Evolutionary conservation across 2,888 invertebrate genomes (phyloP).

Genomic region (Noctuana brunneofusca): DNA sequence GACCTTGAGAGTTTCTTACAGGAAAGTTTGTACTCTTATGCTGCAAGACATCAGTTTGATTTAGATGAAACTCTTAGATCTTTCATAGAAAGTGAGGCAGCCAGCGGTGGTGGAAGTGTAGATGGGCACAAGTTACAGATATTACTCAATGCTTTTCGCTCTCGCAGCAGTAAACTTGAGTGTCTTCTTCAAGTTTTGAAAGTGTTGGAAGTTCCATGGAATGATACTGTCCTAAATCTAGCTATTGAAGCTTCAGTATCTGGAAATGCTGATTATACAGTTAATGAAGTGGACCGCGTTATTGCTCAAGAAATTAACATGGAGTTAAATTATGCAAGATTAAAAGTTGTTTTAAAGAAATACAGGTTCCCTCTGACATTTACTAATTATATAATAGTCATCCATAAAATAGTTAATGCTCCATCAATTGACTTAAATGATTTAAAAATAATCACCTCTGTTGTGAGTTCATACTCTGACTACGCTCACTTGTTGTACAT

Average conservation of each 20-base stretch:
- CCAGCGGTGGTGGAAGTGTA: slow-evolving; percentile 66
- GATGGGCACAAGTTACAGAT: slow-evolving; percentile 68
- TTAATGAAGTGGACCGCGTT: slow-evolving; percentile 60
- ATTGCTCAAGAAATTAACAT: slow-evolving; percentile 69
- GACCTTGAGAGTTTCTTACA: slow-evolving; percentile 68
- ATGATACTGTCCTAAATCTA: slow-evolving; percentile 56
- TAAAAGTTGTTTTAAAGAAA: slow-evolving; percentile 74
- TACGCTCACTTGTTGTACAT: slow-evolving; percentile 67
- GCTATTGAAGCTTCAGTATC: slow-evolving; percentile 64
- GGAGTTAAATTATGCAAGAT: slow-evolving; percentile 71
- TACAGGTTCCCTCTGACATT: slow-evolving; percentile 71
- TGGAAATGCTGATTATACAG: slow-evolving; percentile 64
- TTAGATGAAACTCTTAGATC: slow-evolving; percentile 67
- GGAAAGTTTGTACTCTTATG: slow-evolving; percentile 69
- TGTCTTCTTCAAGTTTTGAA: slow-evolving; percentile 72
- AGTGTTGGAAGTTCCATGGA: slow-evolving; percentile 75
- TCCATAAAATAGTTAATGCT: slow-evolving; percentile 65
- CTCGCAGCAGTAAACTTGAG: slow-evolving; percentile 62
- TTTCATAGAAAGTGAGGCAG: slow-evolving; percentile 73
- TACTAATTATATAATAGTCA: slow-evolving; percentile 66
- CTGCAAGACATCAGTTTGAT: slow-evolving; percentile 68
- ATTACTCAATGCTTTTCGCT: slow-evolving; percentile 64
- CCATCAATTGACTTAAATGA: slow-evolving; percentile 63
- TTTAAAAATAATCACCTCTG: slow-evolving; percentile 61
- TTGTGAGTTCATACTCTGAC: slow-evolving; percentile 56